phyloP scores from a whole-genome alignment of 1,140 invertebrate genomes.

The Aradophagus sp. region DNA sequence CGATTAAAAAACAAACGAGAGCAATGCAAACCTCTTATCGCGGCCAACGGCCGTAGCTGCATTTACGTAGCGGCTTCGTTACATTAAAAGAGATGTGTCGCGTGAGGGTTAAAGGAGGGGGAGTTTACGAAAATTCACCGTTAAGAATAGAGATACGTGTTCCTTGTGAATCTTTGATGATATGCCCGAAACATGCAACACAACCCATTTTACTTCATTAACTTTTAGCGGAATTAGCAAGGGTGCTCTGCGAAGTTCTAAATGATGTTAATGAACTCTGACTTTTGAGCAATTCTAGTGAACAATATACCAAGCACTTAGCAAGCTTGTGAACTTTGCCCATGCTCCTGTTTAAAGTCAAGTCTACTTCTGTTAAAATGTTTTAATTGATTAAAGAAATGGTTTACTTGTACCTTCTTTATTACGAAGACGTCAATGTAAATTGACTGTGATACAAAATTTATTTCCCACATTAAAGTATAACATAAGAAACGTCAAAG shows the following conservation, averaged over 20 bases:
- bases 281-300: slow-evolving; percentile 33
- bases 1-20: no score
- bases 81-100: slow-evolving; percentile 2
- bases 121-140: slow-evolving; percentile 8
- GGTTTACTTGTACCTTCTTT: no score
- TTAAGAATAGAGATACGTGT: slow-evolving; percentile 10
- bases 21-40: no score
- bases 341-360: slow-evolving; percentile 9
- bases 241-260: slow-evolving; percentile 31
- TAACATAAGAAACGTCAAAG: no score
- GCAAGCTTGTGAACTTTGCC: slow-evolving; percentile 27
- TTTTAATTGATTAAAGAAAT: no score
- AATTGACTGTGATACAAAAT: no score
- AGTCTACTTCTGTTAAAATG: not conserved
- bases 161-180: slow-evolving; percentile 30
- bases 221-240: slow-evolving; percentile 44
- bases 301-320: slow-evolving; percentile 45
- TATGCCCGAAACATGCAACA: slow-evolving; percentile 28
- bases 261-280: slow-evolving; percentile 37
- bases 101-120: not conserved
- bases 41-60: no score
- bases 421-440: no score
- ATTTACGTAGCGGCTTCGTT: not conserved
- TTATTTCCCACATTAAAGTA: no score
- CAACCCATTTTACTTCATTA: slow-evolving; percentile 42